Conservation (phyloP, 2,113 vertebrate genomes). For the Pteruthius melanotis region DNA sequence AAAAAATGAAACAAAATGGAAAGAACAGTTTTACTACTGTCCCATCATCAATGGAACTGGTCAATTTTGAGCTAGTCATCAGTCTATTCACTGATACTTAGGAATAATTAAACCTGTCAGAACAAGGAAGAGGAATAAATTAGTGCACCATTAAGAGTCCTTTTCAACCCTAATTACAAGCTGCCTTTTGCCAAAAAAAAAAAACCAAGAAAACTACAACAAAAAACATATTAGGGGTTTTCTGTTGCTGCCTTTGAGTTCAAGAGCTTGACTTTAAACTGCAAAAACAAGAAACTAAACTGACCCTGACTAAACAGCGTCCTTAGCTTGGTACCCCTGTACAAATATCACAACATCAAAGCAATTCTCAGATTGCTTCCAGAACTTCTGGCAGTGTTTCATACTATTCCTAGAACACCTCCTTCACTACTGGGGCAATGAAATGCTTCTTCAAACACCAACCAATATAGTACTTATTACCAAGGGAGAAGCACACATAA, state of each 20-base stretch:
- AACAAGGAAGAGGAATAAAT: conserved; percentile 46
- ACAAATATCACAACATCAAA: neutral
- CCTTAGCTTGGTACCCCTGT: neutral
- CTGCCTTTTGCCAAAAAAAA: neutral
- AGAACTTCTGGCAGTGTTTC: neutral
- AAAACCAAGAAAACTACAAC: neutral
- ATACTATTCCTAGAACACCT: neutral
- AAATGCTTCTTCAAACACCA: neutral
- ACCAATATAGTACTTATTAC: neutral
- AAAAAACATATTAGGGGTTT: neutral
- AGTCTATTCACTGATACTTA: conserved; percentile 31
- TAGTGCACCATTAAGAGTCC: conserved; percentile 13
- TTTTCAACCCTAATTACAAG: conserved; percentile 35
- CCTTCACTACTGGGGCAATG: neutral
- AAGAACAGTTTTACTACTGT: neutral
- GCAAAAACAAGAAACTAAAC: neutral
- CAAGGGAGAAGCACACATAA: neutral
- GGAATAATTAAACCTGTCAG: conserved; percentile 55
- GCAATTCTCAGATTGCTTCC: neutral
- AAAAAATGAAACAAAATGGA: neutral
- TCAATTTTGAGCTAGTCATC: neutral
- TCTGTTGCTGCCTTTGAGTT: neutral
- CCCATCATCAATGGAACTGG: neutral
- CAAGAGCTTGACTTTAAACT: neutral
- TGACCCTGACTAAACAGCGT: neutral